Conservation (phyloP, 1,140 invertebrate genomes). For the Lepidotrigona ventralis region DNA sequence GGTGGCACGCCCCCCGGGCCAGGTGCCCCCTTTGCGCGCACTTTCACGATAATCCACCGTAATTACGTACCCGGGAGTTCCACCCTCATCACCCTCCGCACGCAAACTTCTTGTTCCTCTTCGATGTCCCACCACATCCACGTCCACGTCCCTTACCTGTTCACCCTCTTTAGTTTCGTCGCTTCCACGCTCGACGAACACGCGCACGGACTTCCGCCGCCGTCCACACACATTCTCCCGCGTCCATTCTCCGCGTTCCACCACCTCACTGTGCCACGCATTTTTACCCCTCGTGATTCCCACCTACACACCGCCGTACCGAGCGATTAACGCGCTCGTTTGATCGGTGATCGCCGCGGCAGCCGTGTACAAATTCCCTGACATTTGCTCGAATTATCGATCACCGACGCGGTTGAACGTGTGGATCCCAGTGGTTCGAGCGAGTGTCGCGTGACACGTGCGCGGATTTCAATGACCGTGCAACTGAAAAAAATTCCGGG, state of each 20-base stretch:
- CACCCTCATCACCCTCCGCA: slow-evolving; percentile 53
- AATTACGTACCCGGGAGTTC: slow-evolving; percentile 62
- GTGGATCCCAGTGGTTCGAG: neutral
- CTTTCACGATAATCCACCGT: slow-evolving; percentile 75
- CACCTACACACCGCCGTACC: no score
- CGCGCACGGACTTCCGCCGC: slow-evolving; percentile 32
- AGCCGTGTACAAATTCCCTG: neutral
- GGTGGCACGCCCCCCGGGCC: slow-evolving; percentile 75
- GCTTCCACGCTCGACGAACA: slow-evolving; percentile 32
- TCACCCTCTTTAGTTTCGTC: slow-evolving; percentile 31
- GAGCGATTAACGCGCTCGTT: neutral
- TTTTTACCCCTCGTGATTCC: slow-evolving; percentile 21
- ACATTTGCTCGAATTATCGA: slow-evolving; percentile 13
- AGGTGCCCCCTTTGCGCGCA: slow-evolving; percentile 72
- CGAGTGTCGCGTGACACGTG: neutral
- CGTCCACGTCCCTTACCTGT: slow-evolving; percentile 49
- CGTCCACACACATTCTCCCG: slow-evolving; percentile 10
- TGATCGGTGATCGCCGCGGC: neutral
- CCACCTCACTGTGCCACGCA: slow-evolving; percentile 6
- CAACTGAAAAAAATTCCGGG: neutral
- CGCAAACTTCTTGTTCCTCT: no score
- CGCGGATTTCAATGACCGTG: neutral
- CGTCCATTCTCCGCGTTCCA: neutral
- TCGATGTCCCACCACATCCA: neutral
- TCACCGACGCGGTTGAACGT: slow-evolving; percentile 8